These are phyloP conservation scores for Cephus nigrinus DNA, from an alignment of 2,888 invertebrate genomes.

Conservation along the genomic window DNA sequence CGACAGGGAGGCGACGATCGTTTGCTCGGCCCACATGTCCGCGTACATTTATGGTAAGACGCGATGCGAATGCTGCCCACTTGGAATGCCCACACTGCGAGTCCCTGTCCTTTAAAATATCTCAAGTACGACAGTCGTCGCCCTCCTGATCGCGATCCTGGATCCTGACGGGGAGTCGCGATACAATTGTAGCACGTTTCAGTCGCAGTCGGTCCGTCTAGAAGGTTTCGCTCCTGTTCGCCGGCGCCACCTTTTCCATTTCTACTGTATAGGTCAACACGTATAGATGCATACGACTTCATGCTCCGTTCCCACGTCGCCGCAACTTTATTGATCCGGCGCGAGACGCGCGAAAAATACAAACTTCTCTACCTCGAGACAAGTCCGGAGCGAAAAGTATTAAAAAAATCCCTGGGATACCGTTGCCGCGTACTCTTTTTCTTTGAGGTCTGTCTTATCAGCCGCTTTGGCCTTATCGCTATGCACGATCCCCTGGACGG, in stretches of 20 bases:
- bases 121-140: not conserved
- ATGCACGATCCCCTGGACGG: not conserved
- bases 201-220: not conserved
- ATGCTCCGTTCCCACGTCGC: not conserved
- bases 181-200: not conserved
- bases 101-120: not conserved
- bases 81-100: conserved; percentile 10
- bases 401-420: not conserved
- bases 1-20: conserved; percentile 36
- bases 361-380: not conserved
- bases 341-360: not conserved
- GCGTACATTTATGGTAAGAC: conserved; percentile 37
- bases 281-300: not conserved
- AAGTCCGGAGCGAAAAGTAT: not conserved
- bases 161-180: not conserved
- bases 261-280: not conserved
- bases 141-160: not conserved
- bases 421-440: not conserved
- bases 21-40: conserved; percentile 32
- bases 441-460: not conserved
- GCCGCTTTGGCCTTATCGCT: not conserved
- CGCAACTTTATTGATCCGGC: not conserved
- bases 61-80: conserved; percentile 22
- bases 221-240: too few species aligned
- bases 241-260: not conserved